Conservation (phyloP, 2,888 invertebrate genomes). For the Ditula angustiorana region DNA sequence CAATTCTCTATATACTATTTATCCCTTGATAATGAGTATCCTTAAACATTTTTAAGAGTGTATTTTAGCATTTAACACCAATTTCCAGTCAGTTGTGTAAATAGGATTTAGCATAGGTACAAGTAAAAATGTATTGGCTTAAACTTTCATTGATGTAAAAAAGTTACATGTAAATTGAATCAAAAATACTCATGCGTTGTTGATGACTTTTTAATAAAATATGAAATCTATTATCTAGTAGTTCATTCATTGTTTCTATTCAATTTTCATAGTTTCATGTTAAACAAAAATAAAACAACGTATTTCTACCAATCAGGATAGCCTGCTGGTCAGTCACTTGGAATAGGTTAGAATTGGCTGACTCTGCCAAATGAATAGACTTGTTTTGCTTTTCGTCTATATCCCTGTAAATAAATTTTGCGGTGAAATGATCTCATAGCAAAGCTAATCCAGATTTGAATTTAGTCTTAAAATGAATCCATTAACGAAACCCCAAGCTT, state of each 20-base stretch:
- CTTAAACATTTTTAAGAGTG: background rate
- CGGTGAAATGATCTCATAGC: background rate
- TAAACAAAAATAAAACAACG: slow-evolving; percentile 11
- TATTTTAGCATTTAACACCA: background rate
- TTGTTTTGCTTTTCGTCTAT: background rate
- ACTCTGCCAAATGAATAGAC: background rate
- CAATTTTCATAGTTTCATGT: background rate
- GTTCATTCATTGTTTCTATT: background rate
- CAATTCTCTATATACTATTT: too few relatives aligned
- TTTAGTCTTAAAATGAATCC: slow-evolving; percentile 6
- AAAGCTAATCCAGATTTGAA: slow-evolving; percentile 10
- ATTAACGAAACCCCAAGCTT: background rate
- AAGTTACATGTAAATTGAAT: background rate
- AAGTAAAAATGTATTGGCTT: background rate
- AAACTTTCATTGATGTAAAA: background rate
- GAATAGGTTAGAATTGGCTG: slow-evolving; percentile 8
- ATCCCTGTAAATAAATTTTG: background rate
- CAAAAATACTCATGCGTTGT: background rate
- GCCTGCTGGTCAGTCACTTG: background rate
- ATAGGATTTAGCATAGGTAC: background rate
- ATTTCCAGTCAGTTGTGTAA: background rate
- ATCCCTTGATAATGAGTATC: too few relatives aligned
- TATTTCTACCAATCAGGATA: slow-evolving; percentile 1
- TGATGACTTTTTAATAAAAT: slow-evolving; percentile 4
- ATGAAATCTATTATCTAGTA: background rate